Base-by-base conservation (phyloP, 2,113 vertebrate species). In the Isurus oxyrinchus region DNA sequence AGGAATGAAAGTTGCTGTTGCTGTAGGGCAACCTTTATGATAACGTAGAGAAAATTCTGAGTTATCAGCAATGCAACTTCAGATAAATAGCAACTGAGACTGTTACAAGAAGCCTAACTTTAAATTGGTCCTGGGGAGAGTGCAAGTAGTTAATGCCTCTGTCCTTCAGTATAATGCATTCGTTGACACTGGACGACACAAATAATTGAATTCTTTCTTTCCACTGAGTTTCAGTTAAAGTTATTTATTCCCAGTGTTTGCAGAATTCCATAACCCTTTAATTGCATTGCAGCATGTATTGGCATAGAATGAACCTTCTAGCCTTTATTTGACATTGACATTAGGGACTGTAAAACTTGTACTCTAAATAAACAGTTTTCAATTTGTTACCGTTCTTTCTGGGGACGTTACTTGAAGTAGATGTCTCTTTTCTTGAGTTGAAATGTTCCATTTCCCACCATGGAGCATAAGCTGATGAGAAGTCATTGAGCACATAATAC, bases 121-220 rank as follows among this genome's bases (percentile, higher is more conserved):
- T 59, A 93, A 93, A 93, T 93, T 93, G 90, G 57, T 61, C 31
- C 5, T 93, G 13, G 90, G 16, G 10, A 61, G 35, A n/a, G 87
- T 87, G 44, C 5, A 40, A 40, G 35, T 1, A 57, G 53, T 90
- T 90, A 27, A 57, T 13, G 11, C 25, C 53, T 1, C 35, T 93
- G 3, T 93, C 16, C 31, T 93, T 93, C 57, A 93, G 6, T n/a
- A 93, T 63, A n/a, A 61, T 61, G n/a, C n/a, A n/a, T n/a, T 14
- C 5, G 31, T n/a, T 93, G 57, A n/a, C 31, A 93, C 3, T 55
- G 31, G 13, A n/a, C 79, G 40, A 40, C 3, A 40, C 31, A 61
- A 61, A n/a, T 93, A 61, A 61, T 93, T 93, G 31, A 93, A n/a
- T 61, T 61, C 31, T n/a, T 93, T 61, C 55, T 61, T 93, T 91